These are phyloP conservation scores for Parauchenoglanis ngamensis DNA, from an alignment of 2,797 vertebrate genomes.

Conservation along the genomic window DNA sequence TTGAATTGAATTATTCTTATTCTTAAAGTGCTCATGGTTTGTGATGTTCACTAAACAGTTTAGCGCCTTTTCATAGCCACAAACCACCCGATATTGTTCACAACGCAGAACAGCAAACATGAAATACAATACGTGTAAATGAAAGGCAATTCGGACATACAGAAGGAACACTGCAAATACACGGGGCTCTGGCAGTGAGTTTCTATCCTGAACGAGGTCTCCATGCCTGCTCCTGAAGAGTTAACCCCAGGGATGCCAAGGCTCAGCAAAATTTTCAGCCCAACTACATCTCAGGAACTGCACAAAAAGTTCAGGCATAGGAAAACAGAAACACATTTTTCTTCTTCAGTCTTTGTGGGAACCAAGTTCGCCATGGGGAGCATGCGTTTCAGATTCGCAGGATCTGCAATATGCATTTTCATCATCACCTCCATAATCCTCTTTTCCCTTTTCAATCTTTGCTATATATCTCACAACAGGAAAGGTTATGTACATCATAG, in stretches of 20 bases:
- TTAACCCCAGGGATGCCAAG: not conserved
- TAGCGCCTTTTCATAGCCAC: not conserved
- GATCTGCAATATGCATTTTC: not conserved
- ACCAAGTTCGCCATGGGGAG: not conserved
- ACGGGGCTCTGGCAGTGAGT: not conserved
- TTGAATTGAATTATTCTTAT: not conserved
- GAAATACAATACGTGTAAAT: not conserved
- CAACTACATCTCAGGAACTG: not conserved
- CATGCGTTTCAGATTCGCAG: not conserved
- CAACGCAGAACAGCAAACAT: not conserved
- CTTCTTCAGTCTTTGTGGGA: not conserved
- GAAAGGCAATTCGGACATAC: not conserved
- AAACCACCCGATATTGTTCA: not conserved
- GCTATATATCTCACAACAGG: not conserved
- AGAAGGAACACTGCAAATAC: slow-evolving; percentile 3
- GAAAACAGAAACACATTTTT: not conserved
- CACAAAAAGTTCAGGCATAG: not conserved
- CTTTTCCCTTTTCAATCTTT: not conserved
- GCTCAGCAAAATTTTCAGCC: not conserved
- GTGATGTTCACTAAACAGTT: slow-evolving; percentile 1
- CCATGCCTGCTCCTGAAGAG: slow-evolving; percentile 4
- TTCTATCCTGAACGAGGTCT: not conserved
- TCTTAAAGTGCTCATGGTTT: not conserved
- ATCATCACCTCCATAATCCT: not conserved
- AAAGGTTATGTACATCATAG: not conserved